Evolutionary conservation across 2,113 vertebrate species (phyloP).

Genomic region (Dryoscopus gambensis): DNA sequence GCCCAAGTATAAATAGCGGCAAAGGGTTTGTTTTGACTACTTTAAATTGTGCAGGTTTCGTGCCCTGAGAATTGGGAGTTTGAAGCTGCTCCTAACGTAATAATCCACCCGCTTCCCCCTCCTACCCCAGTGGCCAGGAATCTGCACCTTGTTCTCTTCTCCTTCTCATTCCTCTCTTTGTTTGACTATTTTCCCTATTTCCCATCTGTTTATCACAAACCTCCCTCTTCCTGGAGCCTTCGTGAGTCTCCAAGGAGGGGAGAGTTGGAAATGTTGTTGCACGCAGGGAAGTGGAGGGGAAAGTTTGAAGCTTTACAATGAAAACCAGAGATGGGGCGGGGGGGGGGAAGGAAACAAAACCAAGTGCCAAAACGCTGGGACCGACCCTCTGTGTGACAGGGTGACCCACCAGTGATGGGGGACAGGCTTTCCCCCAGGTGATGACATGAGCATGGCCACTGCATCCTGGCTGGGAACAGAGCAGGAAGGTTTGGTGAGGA

Average conservation of each 20-base stretch:
- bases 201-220: slow-evolving; percentile 69
- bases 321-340: neutral
- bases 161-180: slow-evolving; percentile 58
- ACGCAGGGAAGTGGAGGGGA: slow-evolving; percentile 29
- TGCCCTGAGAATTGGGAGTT: slow-evolving; percentile 75
- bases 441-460: neutral
- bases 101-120: slow-evolving; percentile 39
- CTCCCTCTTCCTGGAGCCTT: slow-evolving; percentile 61
- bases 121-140: slow-evolving; percentile 48
- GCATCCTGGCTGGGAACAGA: neutral
- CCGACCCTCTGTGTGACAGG: neutral
- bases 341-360: neutral
- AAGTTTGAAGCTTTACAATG: slow-evolving; percentile 19
- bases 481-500: neutral
- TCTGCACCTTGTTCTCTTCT: slow-evolving; percentile 67
- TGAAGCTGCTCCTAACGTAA: slow-evolving; percentile 69
- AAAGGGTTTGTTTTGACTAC: slow-evolving; percentile 76
- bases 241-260: slow-evolving; percentile 33
- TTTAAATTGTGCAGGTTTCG: slow-evolving; percentile 76
- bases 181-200: slow-evolving; percentile 66
- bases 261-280: slow-evolving; percentile 46
- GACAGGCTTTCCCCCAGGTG: fast-evolving
- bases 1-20: slow-evolving; percentile 71
- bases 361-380: neutral
- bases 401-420: neutral